Percentiles rank a stretch among this genome's conserved stretches.
Conservation (phyloP, 1,140 invertebrate species). For the Atta cephalotes region DNA sequence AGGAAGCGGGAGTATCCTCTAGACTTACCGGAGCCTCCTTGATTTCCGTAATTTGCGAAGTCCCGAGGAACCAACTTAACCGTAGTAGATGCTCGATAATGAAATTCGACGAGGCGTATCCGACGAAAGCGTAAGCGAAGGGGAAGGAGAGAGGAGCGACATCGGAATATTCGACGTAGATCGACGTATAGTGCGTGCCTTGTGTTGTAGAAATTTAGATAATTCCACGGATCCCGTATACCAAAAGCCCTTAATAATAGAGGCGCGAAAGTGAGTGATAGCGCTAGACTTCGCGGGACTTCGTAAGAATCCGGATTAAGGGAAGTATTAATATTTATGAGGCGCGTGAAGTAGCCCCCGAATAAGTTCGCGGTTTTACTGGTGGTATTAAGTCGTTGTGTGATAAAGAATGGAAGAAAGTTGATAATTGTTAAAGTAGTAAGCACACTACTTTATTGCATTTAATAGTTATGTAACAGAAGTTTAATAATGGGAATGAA, state of each 20-base stretch:
- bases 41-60: conserved; percentile 66
- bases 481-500: neutral
- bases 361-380: conserved; percentile 44
- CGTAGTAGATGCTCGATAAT: conserved; percentile 61
- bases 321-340: conserved; percentile 61
- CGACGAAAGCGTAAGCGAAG: conserved; percentile 1
- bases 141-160: conserved; percentile 12
- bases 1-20: conserved; percentile 53
- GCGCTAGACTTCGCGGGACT: conserved; percentile 22
- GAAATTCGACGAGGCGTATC: conserved; percentile 58
- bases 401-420: conserved; percentile 32
- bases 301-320: conserved; percentile 59
- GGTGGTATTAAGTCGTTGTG: conserved; percentile 7
- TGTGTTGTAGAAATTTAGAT: conserved; percentile 51
- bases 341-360: conserved; percentile 36
- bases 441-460: neutral
- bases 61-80: conserved; percentile 52
- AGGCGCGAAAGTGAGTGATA: conserved; percentile 32
- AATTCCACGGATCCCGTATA: conserved; percentile 37
- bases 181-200: conserved; percentile 15
- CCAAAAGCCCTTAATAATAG: conserved; percentile 48
- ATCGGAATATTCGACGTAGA: conserved; percentile 41
- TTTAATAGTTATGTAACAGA: neutral
- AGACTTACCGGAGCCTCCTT: conserved; percentile 45
- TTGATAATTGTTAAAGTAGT: conserved; percentile 38